Evolutionary conservation across 1,140 invertebrate species (phyloP).

Genomic region (Sweltsa coloradensis): DNA sequence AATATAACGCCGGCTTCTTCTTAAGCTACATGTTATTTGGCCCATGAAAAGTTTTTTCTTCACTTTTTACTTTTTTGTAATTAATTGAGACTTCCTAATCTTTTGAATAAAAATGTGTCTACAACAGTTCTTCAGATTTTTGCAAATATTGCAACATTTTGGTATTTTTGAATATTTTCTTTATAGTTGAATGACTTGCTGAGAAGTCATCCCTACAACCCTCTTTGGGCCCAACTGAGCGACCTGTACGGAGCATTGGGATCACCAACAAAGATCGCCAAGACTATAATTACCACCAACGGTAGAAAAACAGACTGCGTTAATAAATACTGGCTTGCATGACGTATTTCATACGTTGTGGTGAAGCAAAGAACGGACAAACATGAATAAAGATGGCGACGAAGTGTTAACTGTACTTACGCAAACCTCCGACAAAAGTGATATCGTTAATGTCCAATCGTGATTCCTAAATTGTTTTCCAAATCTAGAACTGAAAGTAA

Average conservation of each 20-base stretch:
- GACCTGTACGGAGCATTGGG: constrained; percentile 76
- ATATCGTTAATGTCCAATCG: too few species aligned
- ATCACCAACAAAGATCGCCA: constrained; percentile 55
- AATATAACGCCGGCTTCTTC: too few species aligned
- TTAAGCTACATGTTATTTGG: too few species aligned
- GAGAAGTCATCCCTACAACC: constrained; percentile 50
- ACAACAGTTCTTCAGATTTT: constrained; percentile 1
- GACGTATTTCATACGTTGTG: constrained; percentile 74
- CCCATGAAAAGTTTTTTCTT: too few species aligned
- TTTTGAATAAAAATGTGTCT: too few species aligned
- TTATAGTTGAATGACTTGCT: constrained; percentile 30
- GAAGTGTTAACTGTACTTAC: too few species aligned
- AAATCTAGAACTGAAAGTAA: too few species aligned
- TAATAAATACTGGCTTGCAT: constrained; percentile 51
- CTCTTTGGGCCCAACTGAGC: constrained; percentile 72
- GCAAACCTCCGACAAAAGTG: too few species aligned
- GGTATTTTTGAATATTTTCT: constrained; percentile 13
- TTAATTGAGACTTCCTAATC: too few species aligned
- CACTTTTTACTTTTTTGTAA: too few species aligned
- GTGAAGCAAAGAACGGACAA: constrained; percentile 40
- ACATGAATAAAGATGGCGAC: too few species aligned
- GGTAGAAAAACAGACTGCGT: constrained; percentile 48
- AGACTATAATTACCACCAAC: constrained; percentile 65
- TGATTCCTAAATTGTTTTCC: too few species aligned
- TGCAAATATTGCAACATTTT: constrained; percentile 1